A percentile compares a stretch with the other conserved stretches of the same genome.
phyloP scores from a whole-genome alignment of 64 coral and sea anemone genomes.

The Stylophora pistillata region DNA sequence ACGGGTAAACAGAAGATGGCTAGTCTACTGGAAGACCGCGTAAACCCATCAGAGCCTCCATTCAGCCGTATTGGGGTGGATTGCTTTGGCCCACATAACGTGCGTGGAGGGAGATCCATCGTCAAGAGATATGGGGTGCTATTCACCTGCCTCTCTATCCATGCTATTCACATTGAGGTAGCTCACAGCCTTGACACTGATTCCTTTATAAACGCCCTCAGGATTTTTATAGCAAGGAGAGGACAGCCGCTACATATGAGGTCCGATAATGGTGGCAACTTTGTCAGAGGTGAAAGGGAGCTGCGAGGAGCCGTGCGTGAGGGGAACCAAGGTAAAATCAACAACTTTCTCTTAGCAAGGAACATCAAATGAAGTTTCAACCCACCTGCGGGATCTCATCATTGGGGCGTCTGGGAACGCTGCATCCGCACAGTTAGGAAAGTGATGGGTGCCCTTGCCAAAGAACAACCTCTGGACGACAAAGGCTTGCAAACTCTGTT shows the following conservation, averaged over 20 bases:
- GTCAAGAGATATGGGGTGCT: conserved; percentile 12
- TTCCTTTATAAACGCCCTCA: conserved; percentile 12
- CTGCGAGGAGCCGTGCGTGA: conserved; percentile 6
- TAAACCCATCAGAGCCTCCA: conserved; percentile 7
- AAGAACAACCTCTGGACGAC: conserved; percentile 20
- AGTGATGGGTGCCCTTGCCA: conserved; percentile 25
- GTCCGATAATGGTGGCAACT: conserved; percentile 40
- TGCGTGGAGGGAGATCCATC: background rate
- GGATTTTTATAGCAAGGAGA: conserved; percentile 30
- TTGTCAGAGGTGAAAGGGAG: conserved; percentile 35
- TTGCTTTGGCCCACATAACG: background rate
- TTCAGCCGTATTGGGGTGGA: conserved; percentile 8
- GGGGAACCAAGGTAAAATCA: conserved; percentile 23
- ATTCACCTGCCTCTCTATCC: conserved; percentile 1
- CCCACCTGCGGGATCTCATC: conserved; percentile 27
- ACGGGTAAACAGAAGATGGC: conserved; percentile 15
- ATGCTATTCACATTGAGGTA: background rate
- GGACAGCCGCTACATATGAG: conserved; percentile 15
- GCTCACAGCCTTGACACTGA: conserved; percentile 11
- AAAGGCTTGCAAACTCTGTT: conserved; percentile 14
- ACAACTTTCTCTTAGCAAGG: background rate
- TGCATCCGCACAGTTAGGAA: conserved; percentile 27
- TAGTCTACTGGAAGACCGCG: background rate
- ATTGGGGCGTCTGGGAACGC: conserved; percentile 19
- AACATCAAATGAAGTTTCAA: conserved; percentile 27